Conservation (phyloP, 2,888 invertebrate species). For the Nemotelus nigrinus region DNA sequence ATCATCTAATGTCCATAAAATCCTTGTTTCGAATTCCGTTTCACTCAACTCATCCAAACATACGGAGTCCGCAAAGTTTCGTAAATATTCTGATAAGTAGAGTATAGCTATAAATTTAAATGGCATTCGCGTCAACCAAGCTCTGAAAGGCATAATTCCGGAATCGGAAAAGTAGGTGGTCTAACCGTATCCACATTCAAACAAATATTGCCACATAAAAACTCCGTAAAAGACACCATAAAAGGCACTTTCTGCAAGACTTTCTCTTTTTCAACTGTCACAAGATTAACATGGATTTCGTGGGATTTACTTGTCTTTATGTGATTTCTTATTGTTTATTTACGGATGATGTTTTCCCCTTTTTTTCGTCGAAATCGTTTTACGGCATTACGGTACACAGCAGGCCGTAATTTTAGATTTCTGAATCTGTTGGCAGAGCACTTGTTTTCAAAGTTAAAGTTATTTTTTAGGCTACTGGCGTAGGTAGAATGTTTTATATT, state of each 20-base stretch:
- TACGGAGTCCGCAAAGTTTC: background rate
- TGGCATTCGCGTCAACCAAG: background rate
- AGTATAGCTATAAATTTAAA: background rate
- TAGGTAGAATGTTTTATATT: too few species aligned
- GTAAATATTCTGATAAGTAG: background rate
- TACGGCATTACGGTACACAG: background rate
- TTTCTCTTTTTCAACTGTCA: constrained; percentile 7
- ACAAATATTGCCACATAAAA: constrained; percentile 40
- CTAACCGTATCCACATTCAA: constrained; percentile 3
- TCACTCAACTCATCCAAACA: background rate
- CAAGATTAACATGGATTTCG: constrained; percentile 42
- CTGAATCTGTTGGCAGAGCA: too few species aligned
- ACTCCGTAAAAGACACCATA: constrained; percentile 32
- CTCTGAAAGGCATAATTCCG: background rate
- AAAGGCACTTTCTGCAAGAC: constrained; percentile 36
- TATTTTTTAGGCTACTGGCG: too few species aligned
- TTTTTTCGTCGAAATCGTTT: background rate
- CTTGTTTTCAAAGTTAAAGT: too few species aligned
- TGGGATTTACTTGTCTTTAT: constrained; percentile 45
- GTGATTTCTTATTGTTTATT: constrained; percentile 36
- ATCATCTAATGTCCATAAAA: constrained; percentile 31
- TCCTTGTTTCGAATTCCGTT: background rate
- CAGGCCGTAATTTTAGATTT: too few species aligned
- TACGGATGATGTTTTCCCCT: constrained; percentile 7
- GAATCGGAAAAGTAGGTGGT: constrained; percentile 31